Conservation (phyloP, 2,113 vertebrate genomes). For the Micromys minutus region DNA sequence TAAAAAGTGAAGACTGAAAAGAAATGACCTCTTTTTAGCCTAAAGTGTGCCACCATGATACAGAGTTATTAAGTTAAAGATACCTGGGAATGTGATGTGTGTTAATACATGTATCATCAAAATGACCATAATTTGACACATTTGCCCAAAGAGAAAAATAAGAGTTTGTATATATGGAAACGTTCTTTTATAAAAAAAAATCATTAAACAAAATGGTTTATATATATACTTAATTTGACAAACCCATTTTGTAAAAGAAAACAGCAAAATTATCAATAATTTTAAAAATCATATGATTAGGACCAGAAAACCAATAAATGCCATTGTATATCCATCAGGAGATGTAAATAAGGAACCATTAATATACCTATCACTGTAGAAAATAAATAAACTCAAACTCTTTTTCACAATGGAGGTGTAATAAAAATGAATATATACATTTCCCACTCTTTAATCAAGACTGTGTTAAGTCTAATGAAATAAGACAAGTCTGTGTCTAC, state of each 20-base stretch:
- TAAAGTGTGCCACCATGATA: not conserved
- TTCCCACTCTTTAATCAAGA: not conserved
- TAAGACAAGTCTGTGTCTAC: not conserved
- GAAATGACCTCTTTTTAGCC: not conserved
- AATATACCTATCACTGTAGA: rapidly evolving
- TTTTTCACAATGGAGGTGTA: not conserved
- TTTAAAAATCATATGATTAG: not conserved
- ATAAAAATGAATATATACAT: not conserved
- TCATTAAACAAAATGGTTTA: not conserved
- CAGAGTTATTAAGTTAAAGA: not conserved
- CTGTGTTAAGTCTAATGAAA: not conserved
- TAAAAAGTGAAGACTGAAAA: not conserved
- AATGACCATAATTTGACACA: not conserved
- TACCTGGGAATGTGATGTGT: not conserved
- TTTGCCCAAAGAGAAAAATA: not conserved
- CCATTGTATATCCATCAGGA: not conserved
- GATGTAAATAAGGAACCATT: no score
- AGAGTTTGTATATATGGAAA: not conserved
- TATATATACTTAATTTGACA: not conserved
- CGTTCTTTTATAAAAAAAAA: not conserved
- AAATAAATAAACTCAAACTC: not conserved
- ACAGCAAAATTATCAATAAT: not conserved
- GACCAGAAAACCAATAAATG: not conserved
- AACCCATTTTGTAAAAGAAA: not conserved
- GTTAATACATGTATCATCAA: not conserved